phyloP scores from a whole-genome alignment of 1,140 invertebrate genomes.

The Plodia interpunctella region DNA sequence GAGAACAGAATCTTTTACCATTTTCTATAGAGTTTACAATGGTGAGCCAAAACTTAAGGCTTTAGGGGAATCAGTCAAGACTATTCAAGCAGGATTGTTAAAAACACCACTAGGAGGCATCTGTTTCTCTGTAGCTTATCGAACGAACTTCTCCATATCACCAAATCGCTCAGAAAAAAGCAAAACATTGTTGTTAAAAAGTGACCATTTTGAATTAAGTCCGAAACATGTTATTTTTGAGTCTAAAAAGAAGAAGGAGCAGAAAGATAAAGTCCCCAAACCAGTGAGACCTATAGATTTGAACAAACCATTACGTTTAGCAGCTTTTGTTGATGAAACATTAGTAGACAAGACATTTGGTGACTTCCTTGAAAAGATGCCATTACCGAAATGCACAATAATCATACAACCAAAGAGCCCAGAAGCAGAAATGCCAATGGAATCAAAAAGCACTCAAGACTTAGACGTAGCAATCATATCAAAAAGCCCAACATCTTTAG shows the following conservation, averaged over 20 bases:
- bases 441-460: constrained; percentile 56
- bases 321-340: constrained; percentile 61
- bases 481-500: constrained; percentile 60
- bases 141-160: constrained; percentile 93
- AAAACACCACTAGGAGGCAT: constrained; percentile 90
- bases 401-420: constrained; percentile 22
- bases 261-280: constrained; percentile 44
- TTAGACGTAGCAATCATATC: constrained; percentile 42
- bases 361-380: constrained; percentile 58
- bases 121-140: constrained; percentile 87
- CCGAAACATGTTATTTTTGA: constrained; percentile 80
- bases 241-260: constrained; percentile 62
- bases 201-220: constrained; percentile 92
- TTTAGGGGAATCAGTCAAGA: constrained; percentile 85
- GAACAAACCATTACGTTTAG: constrained; percentile 56
- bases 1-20: constrained; percentile 90
- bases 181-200: constrained; percentile 88
- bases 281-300: constrained; percentile 46
- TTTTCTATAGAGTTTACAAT: constrained; percentile 93
- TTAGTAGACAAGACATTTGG: constrained; percentile 44
- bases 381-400: constrained; percentile 44
- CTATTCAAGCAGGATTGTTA: constrained; percentile 87
- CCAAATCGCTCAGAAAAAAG: constrained; percentile 85
- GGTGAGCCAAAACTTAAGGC: constrained; percentile 87
- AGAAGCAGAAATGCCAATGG: constrained; percentile 26